Conservation (phyloP, 1,140 invertebrate species). For the Leptopilina clavipes region DNA sequence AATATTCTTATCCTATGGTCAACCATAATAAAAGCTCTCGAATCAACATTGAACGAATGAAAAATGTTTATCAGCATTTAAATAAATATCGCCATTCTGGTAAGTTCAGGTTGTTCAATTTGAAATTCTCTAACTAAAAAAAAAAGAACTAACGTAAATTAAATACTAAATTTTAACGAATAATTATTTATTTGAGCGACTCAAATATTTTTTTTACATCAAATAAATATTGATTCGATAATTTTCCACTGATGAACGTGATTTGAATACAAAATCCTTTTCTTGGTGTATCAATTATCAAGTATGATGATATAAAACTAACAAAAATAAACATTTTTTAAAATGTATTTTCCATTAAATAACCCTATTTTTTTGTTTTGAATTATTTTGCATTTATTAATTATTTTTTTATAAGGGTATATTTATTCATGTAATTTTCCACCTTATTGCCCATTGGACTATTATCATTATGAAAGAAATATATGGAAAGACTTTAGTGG, state of each 20-base stretch:
- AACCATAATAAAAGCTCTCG: conserved; percentile 85
- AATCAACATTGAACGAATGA: conserved; percentile 90
- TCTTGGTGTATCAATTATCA: too few species aligned
- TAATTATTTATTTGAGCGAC: too few species aligned
- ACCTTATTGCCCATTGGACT: not conserved
- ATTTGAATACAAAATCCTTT: too few species aligned
- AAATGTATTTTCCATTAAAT: too few species aligned
- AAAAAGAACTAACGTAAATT: too few species aligned
- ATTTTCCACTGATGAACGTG: too few species aligned
- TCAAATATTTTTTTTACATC: too few species aligned
- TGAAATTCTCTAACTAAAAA: not conserved
- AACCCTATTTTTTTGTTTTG: not conserved
- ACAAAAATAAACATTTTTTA: too few species aligned
- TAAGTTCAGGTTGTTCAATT: conserved; percentile 39
- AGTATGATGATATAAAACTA: too few species aligned
- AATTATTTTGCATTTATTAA: not conserved
- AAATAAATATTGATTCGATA: too few species aligned
- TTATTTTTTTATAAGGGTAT: not conserved
- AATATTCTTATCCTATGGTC: conserved; percentile 91
- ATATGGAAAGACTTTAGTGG: not conserved
- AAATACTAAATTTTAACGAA: too few species aligned
- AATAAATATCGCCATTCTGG: conserved; percentile 77
- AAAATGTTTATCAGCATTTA: conserved; percentile 89
- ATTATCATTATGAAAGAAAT: conserved; percentile 6
- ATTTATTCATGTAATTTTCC: not conserved